Evolutionary conservation across 2,888 invertebrate genomes (phyloP), one percentile per base, ranked within the genome.

Genomic region (Dioctria linearis): DNA sequence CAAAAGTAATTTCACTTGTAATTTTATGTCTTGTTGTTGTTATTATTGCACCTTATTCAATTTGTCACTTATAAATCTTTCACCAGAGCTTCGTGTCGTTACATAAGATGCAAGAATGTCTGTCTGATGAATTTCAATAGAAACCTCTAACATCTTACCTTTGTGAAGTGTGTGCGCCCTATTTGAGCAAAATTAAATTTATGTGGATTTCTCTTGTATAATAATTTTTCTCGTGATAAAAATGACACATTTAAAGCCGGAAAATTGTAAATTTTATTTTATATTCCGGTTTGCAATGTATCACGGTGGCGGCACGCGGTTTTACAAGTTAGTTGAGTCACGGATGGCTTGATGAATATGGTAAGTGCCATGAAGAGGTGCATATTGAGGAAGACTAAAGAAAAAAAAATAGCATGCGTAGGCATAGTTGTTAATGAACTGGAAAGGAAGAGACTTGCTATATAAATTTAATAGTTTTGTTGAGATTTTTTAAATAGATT

Each of bases 41-140:
- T 25, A 25, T 25, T 25, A 25, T 25, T 57, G 57, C 73, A 73
- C 73, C 73, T 73, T 39, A 43, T 73, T 73, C 59, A 73, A 73
- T 59, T 25, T 73, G 54, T 39, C 9, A 39, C 69, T 25, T 39
- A 69, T 73, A 59, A 57, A 73, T 73, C 59, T 73, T 40, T 9
- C 51, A 42, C 73, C 25, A 73, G 54, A 40, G 59, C 40, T 51
- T 59, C 42, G 71, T 59, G 25, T 57, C 42, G 73, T 73, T 73
- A 57, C 73, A 73, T 73, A 73, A 73, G 73, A 73, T 13, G 40
- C 11, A n/a, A 4, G n/a, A n/a, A n/a, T 54, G 11, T n/a, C 5
- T 4, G 46, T 54, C 54, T 54, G 54, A 54, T 54, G 6, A n/a
- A n/a, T n/a, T 54, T 8, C 54, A 9, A 46, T 1, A 54, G 54